Base-by-base conservation (phyloP, 37 sponge, comb jelly and placozoan species). In the Oopsacas minuta region DNA sequence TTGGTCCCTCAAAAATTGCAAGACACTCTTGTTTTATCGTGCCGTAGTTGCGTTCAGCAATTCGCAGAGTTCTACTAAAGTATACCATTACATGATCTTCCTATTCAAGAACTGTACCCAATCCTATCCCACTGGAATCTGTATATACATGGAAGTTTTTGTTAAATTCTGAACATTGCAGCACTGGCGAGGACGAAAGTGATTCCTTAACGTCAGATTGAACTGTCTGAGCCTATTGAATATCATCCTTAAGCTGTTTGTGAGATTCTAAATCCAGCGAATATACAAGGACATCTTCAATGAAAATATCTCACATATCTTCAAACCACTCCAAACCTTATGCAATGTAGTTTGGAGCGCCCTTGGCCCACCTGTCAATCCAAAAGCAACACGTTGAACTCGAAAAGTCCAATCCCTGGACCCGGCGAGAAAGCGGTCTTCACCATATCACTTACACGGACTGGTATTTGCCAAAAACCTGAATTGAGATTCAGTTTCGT, bases 41-140 rank as follows among this genome's bases (percentile, higher is more conserved):
- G 75, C 75, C 28, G 30, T 61, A 61, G 28, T 61, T 61, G 28
- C 75, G 75, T n/a, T 61, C 87, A n/a, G 84, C 51, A 15, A 39
- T 85, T 36, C 52, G 82, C 23, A 84, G 3, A 8, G 49, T 36
- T 69, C 85, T 51, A 23, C 37, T 36, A 32, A 36, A 42, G 20
- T 38, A 28, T 39, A 34, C 75, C 22, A 61, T 61, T 25, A 61
- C 53, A 23, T 23, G 5, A 52, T 28, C 52, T 23, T 84, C 52
- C 38, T 86, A 34, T 61, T 25, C 75, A 3, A 61, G 30, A 61
- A 61, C 75, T 61, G 75, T 34, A 61, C 75, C 75, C 17, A 86
- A 38, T 1, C 87, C 84, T 12, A n/a, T 10, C 84, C 84, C 39
- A 86, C 85, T 85, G 25, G 87, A 85, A 34, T 86, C 87, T 46